Evolutionary conservation across 2,888 invertebrate genomes (phyloP).

Genomic region (Phaonia tiefii): DNA sequence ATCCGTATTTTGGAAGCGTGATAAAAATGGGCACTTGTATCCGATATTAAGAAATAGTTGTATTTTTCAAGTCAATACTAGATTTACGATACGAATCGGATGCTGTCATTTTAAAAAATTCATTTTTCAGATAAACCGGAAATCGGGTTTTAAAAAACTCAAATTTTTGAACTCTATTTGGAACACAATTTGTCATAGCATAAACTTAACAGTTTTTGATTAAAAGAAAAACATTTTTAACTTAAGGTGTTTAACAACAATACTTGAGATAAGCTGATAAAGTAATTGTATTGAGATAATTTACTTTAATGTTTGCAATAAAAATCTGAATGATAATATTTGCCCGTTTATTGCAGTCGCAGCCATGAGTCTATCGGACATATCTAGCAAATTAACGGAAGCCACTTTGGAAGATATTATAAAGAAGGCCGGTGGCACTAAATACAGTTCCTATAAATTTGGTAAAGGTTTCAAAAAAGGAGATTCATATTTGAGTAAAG

Average conservation of each 20-base stretch:
- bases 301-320: background rate
- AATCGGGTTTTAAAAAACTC: no score
- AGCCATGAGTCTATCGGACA: conserved; percentile 73
- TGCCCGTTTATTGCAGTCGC: background rate
- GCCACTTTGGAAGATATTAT: conserved; percentile 80
- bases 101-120: no score
- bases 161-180: no score
- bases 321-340: no score
- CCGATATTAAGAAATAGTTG: no score
- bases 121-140: no score
- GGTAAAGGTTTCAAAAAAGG: conserved; percentile 83
- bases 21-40: no score
- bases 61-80: no score
- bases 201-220: no score
- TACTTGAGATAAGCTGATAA: conserved; percentile 24
- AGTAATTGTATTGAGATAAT: background rate
- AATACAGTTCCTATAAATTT: conserved; percentile 80
- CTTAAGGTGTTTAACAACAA: background rate
- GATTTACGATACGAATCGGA: no score
- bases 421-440: conserved; percentile 75
- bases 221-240: conserved; percentile 1
- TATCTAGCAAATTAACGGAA: conserved; percentile 80
- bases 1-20: no score
- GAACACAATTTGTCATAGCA: no score
- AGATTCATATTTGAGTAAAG: conserved; percentile 86